Conservation (phyloP, 2,797 vertebrate species). For the Pogoniulus pusillus region DNA sequence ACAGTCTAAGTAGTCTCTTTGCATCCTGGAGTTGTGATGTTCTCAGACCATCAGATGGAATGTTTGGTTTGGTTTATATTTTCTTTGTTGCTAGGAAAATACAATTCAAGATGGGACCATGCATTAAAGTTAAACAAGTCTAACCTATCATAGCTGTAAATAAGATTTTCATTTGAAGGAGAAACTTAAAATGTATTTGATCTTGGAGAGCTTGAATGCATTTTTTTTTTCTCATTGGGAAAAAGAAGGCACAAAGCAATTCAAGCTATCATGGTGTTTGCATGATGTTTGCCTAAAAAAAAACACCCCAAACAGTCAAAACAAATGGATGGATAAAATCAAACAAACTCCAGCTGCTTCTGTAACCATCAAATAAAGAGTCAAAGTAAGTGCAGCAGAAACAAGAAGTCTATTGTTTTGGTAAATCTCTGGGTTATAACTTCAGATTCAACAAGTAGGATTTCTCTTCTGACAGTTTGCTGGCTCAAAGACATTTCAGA, state of each 20-base stretch:
- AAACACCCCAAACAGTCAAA: not conserved
- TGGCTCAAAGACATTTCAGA: conserved; percentile 13
- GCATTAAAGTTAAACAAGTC: not conserved
- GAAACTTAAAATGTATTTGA: not conserved
- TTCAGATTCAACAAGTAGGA: conserved; percentile 13
- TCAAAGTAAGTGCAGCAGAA: not conserved
- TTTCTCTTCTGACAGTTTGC: conserved; percentile 23
- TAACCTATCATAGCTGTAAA: not conserved
- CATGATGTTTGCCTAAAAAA: not conserved
- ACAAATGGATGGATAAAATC: not conserved
- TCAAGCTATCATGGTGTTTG: not conserved
- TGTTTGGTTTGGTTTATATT: not conserved
- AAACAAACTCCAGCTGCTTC: not conserved
- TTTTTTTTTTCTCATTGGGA: not conserved
- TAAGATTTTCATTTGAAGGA: not conserved
- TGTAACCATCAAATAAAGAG: not conserved
- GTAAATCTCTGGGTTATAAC: not conserved
- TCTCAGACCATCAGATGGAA: not conserved
- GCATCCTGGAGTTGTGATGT: not conserved
- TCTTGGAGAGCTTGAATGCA: not conserved
- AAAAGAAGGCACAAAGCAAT: not conserved
- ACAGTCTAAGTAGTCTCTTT: not conserved
- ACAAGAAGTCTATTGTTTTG: not conserved
- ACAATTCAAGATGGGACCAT: not conserved
- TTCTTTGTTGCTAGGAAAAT: not conserved